Base-by-base conservation (phyloP, 2,888 invertebrate genomes). In the Nomada lathburiana region DNA sequence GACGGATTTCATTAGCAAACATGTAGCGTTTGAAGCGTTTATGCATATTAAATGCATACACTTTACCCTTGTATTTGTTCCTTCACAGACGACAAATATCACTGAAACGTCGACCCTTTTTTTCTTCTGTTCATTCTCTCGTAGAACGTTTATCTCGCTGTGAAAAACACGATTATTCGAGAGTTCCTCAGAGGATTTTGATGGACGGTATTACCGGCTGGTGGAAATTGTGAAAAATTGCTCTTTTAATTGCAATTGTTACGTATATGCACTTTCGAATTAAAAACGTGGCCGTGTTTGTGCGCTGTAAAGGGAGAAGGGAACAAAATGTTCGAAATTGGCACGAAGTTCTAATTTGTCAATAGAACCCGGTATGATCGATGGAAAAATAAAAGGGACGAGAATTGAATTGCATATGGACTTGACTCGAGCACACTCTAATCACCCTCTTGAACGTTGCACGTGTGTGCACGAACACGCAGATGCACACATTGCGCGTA, bases 1-100 rank as follows among this genome's bases (percentile, higher is more conserved):
- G 47, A 84, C 82, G 73, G 67, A 82, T 82, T 84, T 84, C 85
- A 81, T 84, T 85, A 79, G 79, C 67, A 73, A 70, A 71, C 72
- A 76, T 74, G 70, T 73, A 59, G 57, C 57, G 78, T 76, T 79
- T 78, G 26, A 74, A 74, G 26, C 47, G 55, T 52, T 77, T 77
- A 72, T 65, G 70, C 77, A 76, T 76, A 76, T 80, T 69, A 68
- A 72, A 76, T 36, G 63, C 36, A n/a, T n/a, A 20, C 42, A 26
- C 55, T 75, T 75, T 75, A 59, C 67, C 72, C 47, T 23, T 57
- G 73, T 64, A 63, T 65, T 65, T 57, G 73, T 50, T 4, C 36
- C 16, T 71, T 50, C 57, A 23, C 16, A 16, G 11, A 23, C 50
- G 50, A 52, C 55, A 44, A 57, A 57, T 26, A 23, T 67, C 29